Evolutionary conservation across 2,113 vertebrate species (phyloP).

Genomic region (Siniperca chuatsi): DNA sequence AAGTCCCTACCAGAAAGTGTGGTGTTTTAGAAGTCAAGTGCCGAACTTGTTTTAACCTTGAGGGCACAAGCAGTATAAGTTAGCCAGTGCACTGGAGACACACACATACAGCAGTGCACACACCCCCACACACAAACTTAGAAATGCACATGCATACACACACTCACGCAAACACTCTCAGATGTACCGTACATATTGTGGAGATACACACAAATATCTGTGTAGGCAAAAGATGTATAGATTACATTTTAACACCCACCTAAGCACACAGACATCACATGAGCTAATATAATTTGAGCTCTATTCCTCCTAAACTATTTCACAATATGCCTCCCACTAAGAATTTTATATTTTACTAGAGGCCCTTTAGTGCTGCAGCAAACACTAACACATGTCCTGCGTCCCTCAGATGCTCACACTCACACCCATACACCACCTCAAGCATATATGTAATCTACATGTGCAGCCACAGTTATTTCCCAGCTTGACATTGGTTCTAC

Average conservation of each 20-base stretch:
- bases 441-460: constrained; percentile 40
- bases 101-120: constrained; percentile 7
- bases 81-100: neutral
- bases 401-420: neutral
- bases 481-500: constrained; percentile 40
- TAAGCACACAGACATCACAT: constrained; percentile 17
- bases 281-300: constrained; percentile 35
- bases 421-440: constrained; percentile 5
- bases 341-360: constrained; percentile 39
- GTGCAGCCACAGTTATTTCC: constrained; percentile 48
- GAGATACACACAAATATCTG: constrained; percentile 14
- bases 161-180: neutral
- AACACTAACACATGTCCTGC: constrained; percentile 27
- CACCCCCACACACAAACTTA: constrained; percentile 19
- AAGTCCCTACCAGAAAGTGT: neutral
- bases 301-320: constrained; percentile 37
- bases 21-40: constrained; percentile 6
- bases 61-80: constrained; percentile 17
- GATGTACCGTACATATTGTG: neutral
- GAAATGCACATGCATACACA: neutral
- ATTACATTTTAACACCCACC: constrained; percentile 50
- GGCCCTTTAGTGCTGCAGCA: constrained; percentile 22
- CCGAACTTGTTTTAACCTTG: constrained; percentile 44
- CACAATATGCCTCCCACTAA: constrained; percentile 24
- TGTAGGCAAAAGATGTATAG: constrained; percentile 33